Base-by-base conservation (phyloP, 1,140 invertebrate species). In the Scaptodrosophila lebanonensis region DNA sequence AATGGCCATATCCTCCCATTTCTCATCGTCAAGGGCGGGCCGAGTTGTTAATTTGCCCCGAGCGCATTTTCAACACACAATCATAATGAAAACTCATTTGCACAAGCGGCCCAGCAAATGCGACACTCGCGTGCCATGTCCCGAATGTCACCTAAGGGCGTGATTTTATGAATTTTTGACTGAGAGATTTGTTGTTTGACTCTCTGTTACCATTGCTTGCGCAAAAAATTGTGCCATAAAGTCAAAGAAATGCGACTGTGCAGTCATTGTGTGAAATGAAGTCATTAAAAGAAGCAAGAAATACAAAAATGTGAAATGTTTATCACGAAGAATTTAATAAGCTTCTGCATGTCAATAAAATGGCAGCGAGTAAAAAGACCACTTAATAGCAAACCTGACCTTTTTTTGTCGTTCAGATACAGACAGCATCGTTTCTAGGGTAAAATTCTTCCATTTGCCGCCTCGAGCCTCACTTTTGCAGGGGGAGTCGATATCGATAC, bases 171-270 rank as follows among this genome's bases (percentile, higher is more conserved):
- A 68, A 70, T 82, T 66, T 59, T 49, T 53, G 56, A 69, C 65
- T 47, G 50, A 75, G 75, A 79, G n/a, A n/a, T n/a, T n/a, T n/a
- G n/a, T n/a, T n/a, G n/a, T 79, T 79, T 82, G 73, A 60, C 63
- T 58, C 39, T 73, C 58, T 56, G 53, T n/a, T n/a, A 64, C 53
- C 57, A 56, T 63, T 63, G 51, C 43, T 50, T 53, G 72, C 77
- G 72, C 72, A 76, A 76, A 76, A 71, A 49, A 11, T 33, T n/a
- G 11, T 47, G 45, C 33, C n/a, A 29, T 18, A 49, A 44, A 44
- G 38, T 40, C 16, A 47, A 25, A 53, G 42, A 39, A 35, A 30
- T 57, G 51, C 40, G 6, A 12, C 29, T 25, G 9, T 1, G 7
- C 7, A 12, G 43, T 43, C 32, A 38, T 30, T 39, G 43, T 53